Conservation (phyloP, 2,797 vertebrate species). For the Poecilia velifera region DNA sequence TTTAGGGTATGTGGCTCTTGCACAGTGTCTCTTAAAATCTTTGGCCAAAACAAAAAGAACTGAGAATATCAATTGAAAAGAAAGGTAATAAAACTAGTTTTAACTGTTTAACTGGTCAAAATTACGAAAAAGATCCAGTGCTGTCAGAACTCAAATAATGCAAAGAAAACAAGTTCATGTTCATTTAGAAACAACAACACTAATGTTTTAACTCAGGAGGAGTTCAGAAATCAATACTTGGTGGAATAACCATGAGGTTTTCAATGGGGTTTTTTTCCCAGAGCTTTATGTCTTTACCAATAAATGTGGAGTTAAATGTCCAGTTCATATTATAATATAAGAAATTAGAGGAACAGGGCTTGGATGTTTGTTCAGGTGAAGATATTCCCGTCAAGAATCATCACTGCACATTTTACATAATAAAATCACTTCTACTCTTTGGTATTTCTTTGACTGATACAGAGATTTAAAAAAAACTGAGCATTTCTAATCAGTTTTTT, state of each 20-base stretch:
- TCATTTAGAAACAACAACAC: too few relatives aligned
- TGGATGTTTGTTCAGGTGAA: background rate
- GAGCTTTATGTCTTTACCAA: background rate
- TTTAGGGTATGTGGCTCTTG: background rate
- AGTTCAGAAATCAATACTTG: too few relatives aligned
- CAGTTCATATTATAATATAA: background rate
- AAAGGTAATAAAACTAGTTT: background rate
- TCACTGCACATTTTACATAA: background rate
- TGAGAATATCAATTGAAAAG: background rate
- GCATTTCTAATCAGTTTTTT: background rate
- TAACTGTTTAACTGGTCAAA: background rate
- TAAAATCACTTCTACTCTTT: background rate
- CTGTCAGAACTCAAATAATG: too few relatives aligned
- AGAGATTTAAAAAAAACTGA: too few relatives aligned
- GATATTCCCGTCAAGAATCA: background rate
- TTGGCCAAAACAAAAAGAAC: background rate
- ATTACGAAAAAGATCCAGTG: too few relatives aligned
- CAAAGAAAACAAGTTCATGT: too few relatives aligned
- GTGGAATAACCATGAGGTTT: too few relatives aligned
- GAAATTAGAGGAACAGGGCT: background rate
- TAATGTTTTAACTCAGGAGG: too few relatives aligned
- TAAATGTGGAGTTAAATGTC: background rate
- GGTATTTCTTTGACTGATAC: background rate
- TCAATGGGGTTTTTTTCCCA: too few relatives aligned
- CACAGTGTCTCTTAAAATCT: background rate